Evolutionary conservation across 2,113 vertebrate species (phyloP).

Genomic region (Pelobates fuscus): DNA sequence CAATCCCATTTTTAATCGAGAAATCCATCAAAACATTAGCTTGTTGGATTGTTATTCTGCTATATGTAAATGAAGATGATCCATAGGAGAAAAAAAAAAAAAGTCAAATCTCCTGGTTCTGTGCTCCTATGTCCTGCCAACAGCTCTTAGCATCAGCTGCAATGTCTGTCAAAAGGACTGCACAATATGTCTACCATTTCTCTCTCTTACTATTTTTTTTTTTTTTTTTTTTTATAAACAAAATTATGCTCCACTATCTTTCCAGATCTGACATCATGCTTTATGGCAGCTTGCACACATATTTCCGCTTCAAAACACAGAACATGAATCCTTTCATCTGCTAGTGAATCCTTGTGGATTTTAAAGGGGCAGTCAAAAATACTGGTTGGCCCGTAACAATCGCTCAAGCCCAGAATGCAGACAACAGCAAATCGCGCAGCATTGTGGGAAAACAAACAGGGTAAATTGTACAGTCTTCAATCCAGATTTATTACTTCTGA

Average conservation of each 20-base stretch:
- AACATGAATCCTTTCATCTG: constrained; percentile 31
- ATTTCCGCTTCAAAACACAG: constrained; percentile 25
- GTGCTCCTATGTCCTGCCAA: constrained; percentile 60
- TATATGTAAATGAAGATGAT: constrained; percentile 51
- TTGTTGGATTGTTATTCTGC: not conserved
- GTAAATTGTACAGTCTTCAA: too few relatives aligned
- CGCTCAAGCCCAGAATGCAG: too few relatives aligned
- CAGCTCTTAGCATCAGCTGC: constrained; percentile 58
- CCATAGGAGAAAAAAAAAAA: constrained; percentile 55
- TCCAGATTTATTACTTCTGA: too few relatives aligned
- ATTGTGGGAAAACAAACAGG: too few relatives aligned
- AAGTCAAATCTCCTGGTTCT: constrained; percentile 52
- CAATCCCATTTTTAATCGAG: not conserved
- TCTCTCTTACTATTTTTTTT: constrained; percentile 40
- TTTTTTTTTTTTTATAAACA: too few relatives aligned
- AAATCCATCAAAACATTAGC: not conserved
- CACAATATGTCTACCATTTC: constrained; percentile 56
- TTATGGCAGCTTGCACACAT: constrained; percentile 25
- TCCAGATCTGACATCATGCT: constrained; percentile 42
- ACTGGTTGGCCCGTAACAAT: too few relatives aligned
- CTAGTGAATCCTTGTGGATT: not conserved
- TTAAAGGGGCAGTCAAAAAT: not conserved
- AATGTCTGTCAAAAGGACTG: constrained; percentile 57
- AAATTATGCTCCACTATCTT: constrained; percentile 11
- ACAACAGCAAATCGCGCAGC: too few relatives aligned